Evolutionary conservation across 2,797 vertebrate genomes (phyloP).

Genomic region (Linurgus olivaceus): DNA sequence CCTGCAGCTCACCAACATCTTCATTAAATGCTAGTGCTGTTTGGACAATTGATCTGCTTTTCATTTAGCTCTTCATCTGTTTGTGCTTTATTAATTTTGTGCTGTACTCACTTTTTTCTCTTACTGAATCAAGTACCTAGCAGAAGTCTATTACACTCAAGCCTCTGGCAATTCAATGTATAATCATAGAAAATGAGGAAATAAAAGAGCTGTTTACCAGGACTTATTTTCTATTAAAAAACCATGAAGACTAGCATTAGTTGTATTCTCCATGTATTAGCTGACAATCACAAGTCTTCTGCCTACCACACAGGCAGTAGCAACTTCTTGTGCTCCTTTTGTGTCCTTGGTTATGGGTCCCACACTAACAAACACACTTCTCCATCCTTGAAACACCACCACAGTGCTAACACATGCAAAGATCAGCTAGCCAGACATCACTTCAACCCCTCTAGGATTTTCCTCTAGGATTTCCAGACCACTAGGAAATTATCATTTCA

Average conservation of each 20-base stretch:
- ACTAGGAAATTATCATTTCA: background rate
- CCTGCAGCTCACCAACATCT: background rate
- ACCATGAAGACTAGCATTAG: background rate
- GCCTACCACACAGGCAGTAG: background rate
- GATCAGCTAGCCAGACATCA: background rate
- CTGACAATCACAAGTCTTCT: background rate
- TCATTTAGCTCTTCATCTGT: conserved; percentile 1
- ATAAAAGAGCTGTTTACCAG: background rate
- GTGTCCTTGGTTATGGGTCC: background rate
- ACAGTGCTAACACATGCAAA: background rate
- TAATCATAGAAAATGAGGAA: background rate
- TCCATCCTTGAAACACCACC: background rate
- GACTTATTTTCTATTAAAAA: background rate
- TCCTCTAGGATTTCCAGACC: background rate
- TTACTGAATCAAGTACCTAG: background rate
- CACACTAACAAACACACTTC: background rate
- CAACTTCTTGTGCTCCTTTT: background rate
- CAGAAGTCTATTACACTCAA: background rate
- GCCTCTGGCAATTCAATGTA: background rate
- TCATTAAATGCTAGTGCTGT: background rate
- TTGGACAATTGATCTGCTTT: background rate
- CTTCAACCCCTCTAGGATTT: background rate
- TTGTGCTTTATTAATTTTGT: conserved; percentile 11
- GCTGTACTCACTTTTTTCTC: background rate
- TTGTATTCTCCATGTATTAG: background rate